A percentile compares a stretch with the other conserved stretches of the same genome.
phyloP scores from a whole-genome alignment of 1,140 invertebrate genomes.

The Papilio helenus region DNA sequence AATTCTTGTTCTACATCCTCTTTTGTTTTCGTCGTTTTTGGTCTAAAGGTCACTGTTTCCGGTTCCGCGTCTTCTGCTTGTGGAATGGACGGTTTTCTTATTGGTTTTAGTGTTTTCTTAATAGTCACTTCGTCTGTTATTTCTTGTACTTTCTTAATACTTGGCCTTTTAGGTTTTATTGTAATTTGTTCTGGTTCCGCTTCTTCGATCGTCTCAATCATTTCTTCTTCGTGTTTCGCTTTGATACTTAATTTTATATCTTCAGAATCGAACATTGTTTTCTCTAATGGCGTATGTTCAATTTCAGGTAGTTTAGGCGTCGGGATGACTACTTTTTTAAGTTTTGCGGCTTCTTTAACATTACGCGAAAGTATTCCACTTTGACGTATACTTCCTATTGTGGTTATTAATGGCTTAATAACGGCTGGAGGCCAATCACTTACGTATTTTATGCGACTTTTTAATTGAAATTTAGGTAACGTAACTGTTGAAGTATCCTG shows the following conservation, averaged over 20 bases:
- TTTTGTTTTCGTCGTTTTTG: constrained; percentile 88
- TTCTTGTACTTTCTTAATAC: constrained; percentile 85
- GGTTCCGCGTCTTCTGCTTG: constrained; percentile 88
- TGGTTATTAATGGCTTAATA: constrained; percentile 80
- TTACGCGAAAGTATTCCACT: constrained; percentile 87
- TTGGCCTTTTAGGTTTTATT: constrained; percentile 80
- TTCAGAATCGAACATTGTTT: constrained; percentile 73
- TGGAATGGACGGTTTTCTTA: constrained; percentile 84
- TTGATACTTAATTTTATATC: constrained; percentile 67
- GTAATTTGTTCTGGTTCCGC: constrained; percentile 83
- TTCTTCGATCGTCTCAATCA: constrained; percentile 36
- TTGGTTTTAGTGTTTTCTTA: constrained; percentile 86
- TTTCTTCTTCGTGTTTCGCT: constrained; percentile 45
- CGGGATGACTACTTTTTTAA: constrained; percentile 82
- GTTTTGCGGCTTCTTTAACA: constrained; percentile 86
- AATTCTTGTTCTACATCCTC: constrained; percentile 94
- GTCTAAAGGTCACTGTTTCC: constrained; percentile 89
- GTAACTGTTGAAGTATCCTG: constrained; percentile 78
- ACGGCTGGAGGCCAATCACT: constrained; percentile 85
- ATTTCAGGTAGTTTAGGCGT: constrained; percentile 72
- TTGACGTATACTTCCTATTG: constrained; percentile 83
- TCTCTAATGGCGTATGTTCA: constrained; percentile 78
- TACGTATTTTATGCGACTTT: constrained; percentile 85
- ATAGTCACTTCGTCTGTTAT: constrained; percentile 88
- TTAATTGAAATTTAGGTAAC: constrained; percentile 86